Evolutionary conservation across 1,140 invertebrate species (phyloP), one percentile per base, ranked within the genome.

Genomic region (Cotesia typhae): DNA sequence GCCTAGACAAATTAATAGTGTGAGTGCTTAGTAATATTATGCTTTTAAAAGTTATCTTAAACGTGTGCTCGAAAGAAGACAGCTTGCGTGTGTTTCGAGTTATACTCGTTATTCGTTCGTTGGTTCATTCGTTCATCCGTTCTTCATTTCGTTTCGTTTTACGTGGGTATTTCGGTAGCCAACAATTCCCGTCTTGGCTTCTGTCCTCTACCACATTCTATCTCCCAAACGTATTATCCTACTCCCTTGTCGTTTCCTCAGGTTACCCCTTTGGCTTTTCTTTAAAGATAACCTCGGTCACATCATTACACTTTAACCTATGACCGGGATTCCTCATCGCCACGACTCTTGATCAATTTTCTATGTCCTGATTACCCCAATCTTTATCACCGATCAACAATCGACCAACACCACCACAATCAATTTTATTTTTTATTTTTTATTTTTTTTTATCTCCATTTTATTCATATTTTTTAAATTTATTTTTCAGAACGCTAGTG

Each of bases 141-240:
- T 47, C 41, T 66, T 20, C 14, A 51, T 12, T 71, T 64, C 61
- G 75, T 77, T 65, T 66, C 75, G 9, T 57, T 71, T 73, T 70
- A 55, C n/a, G 37, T 68, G 74, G 75, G 75, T 76, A 79, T 79
- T 80, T 81, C 80, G 77, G 78, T 79, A 80, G 79, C 72, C 64
- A 74, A 52, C 37, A 61, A 17, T 63, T 57, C 51, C 36, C 67
- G 64, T 74, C 57, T 53, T 61, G 67, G 67, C 59, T 57, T 51
- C 17, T 37, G 17, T 65, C 47, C 12, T 20, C 41, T 28, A 51
- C 12, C 12, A 67, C 17, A 65, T 38, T 65, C 63, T 12, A 28
- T 28, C 28, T 28, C 28, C 63, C 35, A 28, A 28, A 28, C 55
- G 3, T 14, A 59, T 36, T 10, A 47, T 10, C 41, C 38, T 41